A percentile compares a stretch with the other conserved stretches of the same genome.
Evolutionary conservation across 2,888 invertebrate genomes (phyloP).

Genomic region (Heteromyza rotundicornis): DNA sequence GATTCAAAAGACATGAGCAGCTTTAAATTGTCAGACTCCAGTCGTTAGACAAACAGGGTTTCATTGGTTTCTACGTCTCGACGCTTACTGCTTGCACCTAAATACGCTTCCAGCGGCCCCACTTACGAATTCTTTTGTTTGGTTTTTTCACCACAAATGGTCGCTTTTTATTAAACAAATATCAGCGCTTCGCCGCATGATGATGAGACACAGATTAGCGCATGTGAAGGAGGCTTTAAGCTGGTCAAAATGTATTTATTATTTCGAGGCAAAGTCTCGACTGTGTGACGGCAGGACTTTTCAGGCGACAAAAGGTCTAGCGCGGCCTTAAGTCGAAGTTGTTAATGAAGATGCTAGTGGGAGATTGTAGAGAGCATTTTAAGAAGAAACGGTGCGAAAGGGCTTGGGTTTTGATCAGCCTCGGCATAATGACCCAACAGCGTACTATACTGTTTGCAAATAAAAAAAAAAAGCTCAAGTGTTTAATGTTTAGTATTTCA

Average conservation of each 20-base stretch:
- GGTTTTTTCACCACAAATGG: conserved; percentile 25
- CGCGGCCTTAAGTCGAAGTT: not conserved
- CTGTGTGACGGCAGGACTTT: conserved; percentile 9
- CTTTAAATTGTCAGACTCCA: not conserved
- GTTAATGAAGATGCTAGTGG: conserved; percentile 2
- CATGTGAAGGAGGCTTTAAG: not conserved
- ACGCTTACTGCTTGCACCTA: conserved; percentile 15
- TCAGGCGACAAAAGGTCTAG: conserved; percentile 45
- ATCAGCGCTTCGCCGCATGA: conserved; percentile 51
- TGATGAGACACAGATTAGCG: conserved; percentile 46
- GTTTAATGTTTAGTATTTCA: no score
- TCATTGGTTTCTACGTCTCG: not conserved
- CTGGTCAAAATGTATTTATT: not conserved
- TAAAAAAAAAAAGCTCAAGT: no score
- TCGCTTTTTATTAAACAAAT: conserved; percentile 51
- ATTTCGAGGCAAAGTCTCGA: not conserved
- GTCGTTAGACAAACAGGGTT: not conserved
- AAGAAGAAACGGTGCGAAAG: not conserved
- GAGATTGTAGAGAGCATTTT: not conserved
- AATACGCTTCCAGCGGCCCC: conserved; percentile 32
- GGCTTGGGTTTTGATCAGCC: not conserved
- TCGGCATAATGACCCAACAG: not conserved
- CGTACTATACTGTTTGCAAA: not conserved
- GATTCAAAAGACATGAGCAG: not conserved
- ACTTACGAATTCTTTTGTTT: not conserved